Conservation (phyloP, 2,797 vertebrate genomes). For the Holocentrus rufus region DNA sequence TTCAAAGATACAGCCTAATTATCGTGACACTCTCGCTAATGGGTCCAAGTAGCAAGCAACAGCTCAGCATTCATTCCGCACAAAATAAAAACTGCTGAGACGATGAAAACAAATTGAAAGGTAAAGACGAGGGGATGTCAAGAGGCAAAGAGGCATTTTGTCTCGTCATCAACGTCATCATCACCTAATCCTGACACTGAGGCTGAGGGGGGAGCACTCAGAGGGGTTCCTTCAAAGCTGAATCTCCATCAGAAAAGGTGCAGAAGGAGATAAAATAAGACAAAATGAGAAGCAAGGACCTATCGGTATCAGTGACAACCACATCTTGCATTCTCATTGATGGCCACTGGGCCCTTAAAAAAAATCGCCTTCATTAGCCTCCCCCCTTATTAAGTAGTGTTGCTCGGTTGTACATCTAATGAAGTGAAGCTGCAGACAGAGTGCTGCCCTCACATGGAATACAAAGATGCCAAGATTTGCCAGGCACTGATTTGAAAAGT, state of each 20-base stretch:
- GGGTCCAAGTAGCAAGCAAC: not conserved
- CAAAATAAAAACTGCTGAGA: slow-evolving; percentile 5
- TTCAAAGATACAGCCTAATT: slow-evolving; percentile 35
- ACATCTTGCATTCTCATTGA: not conserved
- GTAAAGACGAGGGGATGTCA: slow-evolving; percentile 3
- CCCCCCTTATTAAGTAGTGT: not conserved
- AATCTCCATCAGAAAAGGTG: slow-evolving; percentile 10
- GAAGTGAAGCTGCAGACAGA: not conserved
- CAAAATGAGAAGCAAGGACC: not conserved
- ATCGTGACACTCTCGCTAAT: slow-evolving; percentile 27
- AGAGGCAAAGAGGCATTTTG: slow-evolving; percentile 4
- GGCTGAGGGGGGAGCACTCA: not conserved
- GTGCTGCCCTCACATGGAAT: not conserved
- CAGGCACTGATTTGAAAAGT: not conserved
- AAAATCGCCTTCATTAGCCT: slow-evolving; percentile 21
- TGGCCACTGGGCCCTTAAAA: not conserved
- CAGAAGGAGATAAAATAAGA: not conserved
- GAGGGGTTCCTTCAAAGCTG: not conserved
- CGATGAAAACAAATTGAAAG: slow-evolving; percentile 1
- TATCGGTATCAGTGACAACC: slow-evolving; percentile 3
- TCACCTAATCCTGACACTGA: too few relatives aligned
- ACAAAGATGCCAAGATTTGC: not conserved
- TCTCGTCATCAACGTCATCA: too few relatives aligned
- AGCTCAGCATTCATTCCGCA: slow-evolving; percentile 12
- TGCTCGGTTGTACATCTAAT: not conserved